Evolutionary conservation across 2,113 vertebrate species (phyloP).

Genomic region (Campylomormyrus tamandua): DNA sequence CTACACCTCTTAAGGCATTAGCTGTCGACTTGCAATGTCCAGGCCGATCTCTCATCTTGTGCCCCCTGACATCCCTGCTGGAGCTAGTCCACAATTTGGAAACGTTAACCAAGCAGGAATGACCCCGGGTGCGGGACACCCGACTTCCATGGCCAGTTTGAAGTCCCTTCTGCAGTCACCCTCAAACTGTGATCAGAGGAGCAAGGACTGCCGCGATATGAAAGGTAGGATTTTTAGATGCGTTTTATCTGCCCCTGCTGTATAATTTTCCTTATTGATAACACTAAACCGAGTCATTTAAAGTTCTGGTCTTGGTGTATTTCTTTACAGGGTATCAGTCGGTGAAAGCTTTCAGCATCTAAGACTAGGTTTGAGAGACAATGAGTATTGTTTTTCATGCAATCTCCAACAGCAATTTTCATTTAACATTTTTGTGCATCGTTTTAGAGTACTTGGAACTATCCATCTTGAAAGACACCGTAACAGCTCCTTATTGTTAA

Average conservation of each 20-base stretch:
- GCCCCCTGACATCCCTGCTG: slow-evolving; percentile 63
- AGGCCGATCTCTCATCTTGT: slow-evolving; percentile 64
- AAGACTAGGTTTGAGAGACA: not conserved
- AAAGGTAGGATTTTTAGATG: slow-evolving; percentile 51
- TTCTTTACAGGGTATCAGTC: not conserved
- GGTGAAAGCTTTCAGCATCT: not conserved
- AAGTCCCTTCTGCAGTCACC: slow-evolving; percentile 65
- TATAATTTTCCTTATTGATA: not conserved
- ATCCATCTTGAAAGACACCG: not conserved
- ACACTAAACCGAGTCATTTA: not conserved
- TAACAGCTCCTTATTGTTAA: not conserved
- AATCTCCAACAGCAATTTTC: not conserved
- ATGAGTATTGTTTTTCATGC: not conserved
- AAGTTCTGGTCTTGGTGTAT: not conserved
- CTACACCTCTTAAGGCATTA: slow-evolving; percentile 20
- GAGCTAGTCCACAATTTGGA: slow-evolving; percentile 64
- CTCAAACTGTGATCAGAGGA: slow-evolving; percentile 59
- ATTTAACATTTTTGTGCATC: not conserved
- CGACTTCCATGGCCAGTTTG: slow-evolving; percentile 56
- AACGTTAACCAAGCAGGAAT: slow-evolving; percentile 53
- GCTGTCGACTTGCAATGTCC: slow-evolving; percentile 56
- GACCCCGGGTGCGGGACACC: slow-evolving; percentile 52
- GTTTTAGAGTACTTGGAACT: not conserved
- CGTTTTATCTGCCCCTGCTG: not conserved
- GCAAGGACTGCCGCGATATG: slow-evolving; percentile 50